Evolutionary conservation across 2,797 vertebrate species (phyloP), one percentile per base, ranked within the genome.

Genomic region (Argya squamiceps): DNA sequence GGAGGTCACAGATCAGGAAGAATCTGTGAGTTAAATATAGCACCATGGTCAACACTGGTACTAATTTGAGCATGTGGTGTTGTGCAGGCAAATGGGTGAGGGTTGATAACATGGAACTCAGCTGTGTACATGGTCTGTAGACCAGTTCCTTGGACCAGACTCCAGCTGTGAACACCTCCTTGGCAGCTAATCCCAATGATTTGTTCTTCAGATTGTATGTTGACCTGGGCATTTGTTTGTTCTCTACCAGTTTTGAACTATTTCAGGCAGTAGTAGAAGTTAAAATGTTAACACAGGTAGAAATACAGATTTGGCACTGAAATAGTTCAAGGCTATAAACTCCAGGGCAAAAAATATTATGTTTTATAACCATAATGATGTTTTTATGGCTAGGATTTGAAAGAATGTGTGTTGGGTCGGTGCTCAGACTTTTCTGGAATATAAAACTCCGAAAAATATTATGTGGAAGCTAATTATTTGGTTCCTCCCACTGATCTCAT

Each of bases 311-410:
- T 44, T 65, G 20, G 21, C 63, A 92, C 29, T 92, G 47, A 63
- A 74, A 60, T 59, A 63, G 19, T 91, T 84, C 29, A 29, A 56
- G 59, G 15, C 71, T 76, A 58, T 67, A 79, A 88, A 78, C 65
- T 92, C 26, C n/a, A 90, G 47, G 37, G 27, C 30, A 74, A 93
- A 88, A 37, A 78, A 43, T 81, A 37, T 63, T 84, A 53, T 16
- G 18, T 93, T 96, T 93, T 53, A 79, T 92, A 91, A 79, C 44
- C 12, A 13, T 82, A 93, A 49, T 5, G 8, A 24, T 78, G 8
- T 18, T 80, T 92, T 86, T 73, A 89, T 59, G n/a, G 20, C 44
- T 88, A 70, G 43, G 29, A 70, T 94, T 88, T 95, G 55, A 92
- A 93, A 81, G 44, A 86, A 86, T 81, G n/a, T 65, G 23, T 92